Evolutionary conservation across 2,888 invertebrate species (phyloP).

Genomic region (Eupithecia vulgata): DNA sequence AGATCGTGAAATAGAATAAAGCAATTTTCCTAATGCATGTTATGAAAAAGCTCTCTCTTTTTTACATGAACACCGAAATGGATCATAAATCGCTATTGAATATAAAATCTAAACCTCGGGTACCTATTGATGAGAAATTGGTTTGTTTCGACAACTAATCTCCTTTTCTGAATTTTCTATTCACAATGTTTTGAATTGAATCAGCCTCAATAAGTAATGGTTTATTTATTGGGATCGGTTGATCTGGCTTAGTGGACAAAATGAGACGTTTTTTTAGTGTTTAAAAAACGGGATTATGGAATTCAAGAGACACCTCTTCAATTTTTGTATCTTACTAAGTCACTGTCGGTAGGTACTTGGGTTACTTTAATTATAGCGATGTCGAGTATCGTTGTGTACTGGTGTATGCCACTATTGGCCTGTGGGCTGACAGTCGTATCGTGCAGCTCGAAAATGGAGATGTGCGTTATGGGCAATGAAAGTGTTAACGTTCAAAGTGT

Average conservation of each 20-base stretch:
- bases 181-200: slow-evolving; percentile 44
- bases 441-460: too few relatives aligned
- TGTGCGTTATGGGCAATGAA: too few relatives aligned
- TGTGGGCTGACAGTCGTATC: background rate
- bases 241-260: background rate
- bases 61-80: slow-evolving; percentile 28
- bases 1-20: slow-evolving; percentile 26
- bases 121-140: slow-evolving; percentile 30
- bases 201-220: slow-evolving; percentile 23
- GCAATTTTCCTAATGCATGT: slow-evolving; percentile 32
- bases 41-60: slow-evolving; percentile 26
- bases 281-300: too few relatives aligned
- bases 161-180: slow-evolving; percentile 42
- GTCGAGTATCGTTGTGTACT: background rate
- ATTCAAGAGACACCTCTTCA: background rate
- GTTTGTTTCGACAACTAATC: slow-evolving; percentile 46
- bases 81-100: slow-evolving; percentile 39
- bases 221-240: background rate
- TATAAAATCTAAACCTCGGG: slow-evolving; percentile 21
- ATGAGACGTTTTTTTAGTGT: background rate
- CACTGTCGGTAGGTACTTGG: too few relatives aligned
- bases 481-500: too few relatives aligned
- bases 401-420: background rate
- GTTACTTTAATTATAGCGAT: background rate
- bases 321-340: too few relatives aligned